Percentiles rank a stretch among this genome's conserved stretches.
Conservation (phyloP, 2,888 invertebrate species). For the Elysia crispata region DNA sequence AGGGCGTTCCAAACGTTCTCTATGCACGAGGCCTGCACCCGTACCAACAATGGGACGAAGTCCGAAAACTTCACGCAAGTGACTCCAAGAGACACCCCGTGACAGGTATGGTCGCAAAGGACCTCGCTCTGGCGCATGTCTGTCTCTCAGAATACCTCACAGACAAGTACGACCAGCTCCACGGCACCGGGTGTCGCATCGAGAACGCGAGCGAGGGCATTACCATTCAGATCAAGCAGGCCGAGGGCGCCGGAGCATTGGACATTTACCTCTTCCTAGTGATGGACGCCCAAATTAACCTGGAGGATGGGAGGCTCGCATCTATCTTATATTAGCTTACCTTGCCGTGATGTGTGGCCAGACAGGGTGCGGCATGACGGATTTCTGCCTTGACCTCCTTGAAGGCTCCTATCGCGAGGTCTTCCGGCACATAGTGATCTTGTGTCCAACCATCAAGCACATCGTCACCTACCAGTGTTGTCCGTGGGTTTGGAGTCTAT, state of each 20-base stretch:
- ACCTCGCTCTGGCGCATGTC: not conserved
- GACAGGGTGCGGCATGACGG: not conserved
- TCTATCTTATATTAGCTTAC: not conserved
- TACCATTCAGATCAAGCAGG: conserved; percentile 18
- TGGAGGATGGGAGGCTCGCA: conserved; percentile 13
- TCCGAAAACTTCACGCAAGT: not conserved
- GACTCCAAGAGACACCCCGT: conserved; percentile 5
- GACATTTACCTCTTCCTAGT: not conserved
- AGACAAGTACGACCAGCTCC: conserved; percentile 2
- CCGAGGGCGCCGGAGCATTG: not conserved
- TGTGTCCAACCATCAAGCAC: not conserved
- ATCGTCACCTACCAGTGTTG: not conserved
- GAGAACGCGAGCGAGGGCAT: too few relatives aligned
- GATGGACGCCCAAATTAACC: conserved; percentile 1
- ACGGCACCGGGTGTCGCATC: too few relatives aligned
- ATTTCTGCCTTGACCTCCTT: conserved; percentile 13
- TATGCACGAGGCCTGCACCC: conserved; percentile 19
- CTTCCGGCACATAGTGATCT: not conserved
- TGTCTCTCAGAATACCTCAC: not conserved
- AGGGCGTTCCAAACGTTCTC: conserved; percentile 26
- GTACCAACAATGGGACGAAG: conserved; percentile 28
- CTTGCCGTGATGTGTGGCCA: not conserved
- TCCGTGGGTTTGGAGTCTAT: conserved; percentile 5
- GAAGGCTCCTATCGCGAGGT: not conserved
- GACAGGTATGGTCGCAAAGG: not conserved